These are phyloP conservation scores for Dolomedes plantarius DNA, from an alignment of 2,888 invertebrate species.

Conservation along the genomic window DNA sequence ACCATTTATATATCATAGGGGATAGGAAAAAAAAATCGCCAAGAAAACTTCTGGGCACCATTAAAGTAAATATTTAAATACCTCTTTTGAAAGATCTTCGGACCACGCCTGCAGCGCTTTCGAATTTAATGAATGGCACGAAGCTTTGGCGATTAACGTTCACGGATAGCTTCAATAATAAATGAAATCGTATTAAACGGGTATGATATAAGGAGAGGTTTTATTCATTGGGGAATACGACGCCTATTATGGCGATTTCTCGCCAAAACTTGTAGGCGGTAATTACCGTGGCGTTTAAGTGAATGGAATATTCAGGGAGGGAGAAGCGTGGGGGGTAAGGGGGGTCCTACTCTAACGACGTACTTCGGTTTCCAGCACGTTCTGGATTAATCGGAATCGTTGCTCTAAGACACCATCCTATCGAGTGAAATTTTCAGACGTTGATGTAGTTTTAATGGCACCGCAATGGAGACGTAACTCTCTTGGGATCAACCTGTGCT, in stretches of 20 bases:
- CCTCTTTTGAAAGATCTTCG: conserved; percentile 49
- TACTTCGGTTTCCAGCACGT: conserved; percentile 63
- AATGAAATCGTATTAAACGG: conserved; percentile 65
- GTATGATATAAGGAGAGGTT: conserved; percentile 24
- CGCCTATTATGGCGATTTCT: conserved; percentile 61
- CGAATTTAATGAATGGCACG: conserved; percentile 64
- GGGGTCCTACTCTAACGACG: conserved; percentile 46
- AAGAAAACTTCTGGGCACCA: conserved; percentile 60
- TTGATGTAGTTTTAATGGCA: conserved; percentile 62
- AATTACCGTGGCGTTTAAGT: conserved; percentile 61
- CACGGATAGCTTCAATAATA: conserved; percentile 64
- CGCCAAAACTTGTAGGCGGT: conserved; percentile 58
- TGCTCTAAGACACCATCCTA: conserved; percentile 7
- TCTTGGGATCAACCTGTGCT: neutral
- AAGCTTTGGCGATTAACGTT: conserved; percentile 63
- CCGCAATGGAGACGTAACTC: conserved; percentile 19
- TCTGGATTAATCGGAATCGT: conserved; percentile 60
- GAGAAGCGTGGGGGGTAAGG: neutral
- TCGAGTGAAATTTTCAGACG: conserved; percentile 40
- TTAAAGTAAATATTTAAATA: conserved; percentile 70
- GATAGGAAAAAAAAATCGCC: conserved; percentile 55
- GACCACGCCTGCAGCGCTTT: conserved; percentile 59
- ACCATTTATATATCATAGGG: conserved; percentile 57
- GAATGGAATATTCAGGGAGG: conserved; percentile 63
- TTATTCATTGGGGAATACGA: conserved; percentile 49